phyloP scores from a whole-genome alignment of 2,797 vertebrate genomes.

The Siniperca scherzeri region DNA sequence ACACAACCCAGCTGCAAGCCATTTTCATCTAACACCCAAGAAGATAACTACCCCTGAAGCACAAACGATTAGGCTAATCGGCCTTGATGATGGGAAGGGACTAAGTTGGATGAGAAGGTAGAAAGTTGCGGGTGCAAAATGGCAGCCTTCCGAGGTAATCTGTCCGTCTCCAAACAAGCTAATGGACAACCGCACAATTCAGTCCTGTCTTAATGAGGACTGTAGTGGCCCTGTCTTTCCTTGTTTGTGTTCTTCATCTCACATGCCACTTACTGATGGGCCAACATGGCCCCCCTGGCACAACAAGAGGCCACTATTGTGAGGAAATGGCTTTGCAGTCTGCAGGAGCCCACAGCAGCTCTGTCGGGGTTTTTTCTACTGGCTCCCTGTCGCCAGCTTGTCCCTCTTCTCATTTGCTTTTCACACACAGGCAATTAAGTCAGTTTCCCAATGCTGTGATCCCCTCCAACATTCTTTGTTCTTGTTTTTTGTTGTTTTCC shows the following conservation, averaged over 20 bases:
- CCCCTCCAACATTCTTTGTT: constrained; percentile 72
- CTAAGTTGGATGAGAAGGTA: constrained; percentile 56
- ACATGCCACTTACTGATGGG: constrained; percentile 47
- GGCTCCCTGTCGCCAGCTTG: constrained; percentile 68
- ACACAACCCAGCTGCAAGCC: constrained; percentile 82
- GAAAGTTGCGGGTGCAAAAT: constrained; percentile 57
- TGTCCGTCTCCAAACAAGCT: constrained; percentile 35
- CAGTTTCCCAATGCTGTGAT: constrained; percentile 74
- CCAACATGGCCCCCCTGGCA: constrained; percentile 44
- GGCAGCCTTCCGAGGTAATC: constrained; percentile 5
- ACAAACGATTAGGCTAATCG: constrained; percentile 75
- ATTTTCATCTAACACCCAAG: constrained; percentile 81
- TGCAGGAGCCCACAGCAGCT: constrained; percentile 61
- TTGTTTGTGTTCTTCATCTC: constrained; percentile 64
- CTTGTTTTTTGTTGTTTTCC: constrained; percentile 71
- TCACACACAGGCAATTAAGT: constrained; percentile 79
- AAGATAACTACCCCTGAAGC: constrained; percentile 70
- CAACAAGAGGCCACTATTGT: constrained; percentile 65
- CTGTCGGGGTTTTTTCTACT: constrained; percentile 33
- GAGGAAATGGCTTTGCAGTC: constrained; percentile 63
- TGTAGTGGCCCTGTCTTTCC: constrained; percentile 43
- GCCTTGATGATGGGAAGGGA: constrained; percentile 74
- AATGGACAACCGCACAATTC: constrained; percentile 19
- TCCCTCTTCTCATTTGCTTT: constrained; percentile 74
- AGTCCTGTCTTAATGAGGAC: constrained; percentile 40